Evolutionary conservation across 2,113 vertebrate genomes (phyloP).

Genomic region (Ceyx margarethae): DNA sequence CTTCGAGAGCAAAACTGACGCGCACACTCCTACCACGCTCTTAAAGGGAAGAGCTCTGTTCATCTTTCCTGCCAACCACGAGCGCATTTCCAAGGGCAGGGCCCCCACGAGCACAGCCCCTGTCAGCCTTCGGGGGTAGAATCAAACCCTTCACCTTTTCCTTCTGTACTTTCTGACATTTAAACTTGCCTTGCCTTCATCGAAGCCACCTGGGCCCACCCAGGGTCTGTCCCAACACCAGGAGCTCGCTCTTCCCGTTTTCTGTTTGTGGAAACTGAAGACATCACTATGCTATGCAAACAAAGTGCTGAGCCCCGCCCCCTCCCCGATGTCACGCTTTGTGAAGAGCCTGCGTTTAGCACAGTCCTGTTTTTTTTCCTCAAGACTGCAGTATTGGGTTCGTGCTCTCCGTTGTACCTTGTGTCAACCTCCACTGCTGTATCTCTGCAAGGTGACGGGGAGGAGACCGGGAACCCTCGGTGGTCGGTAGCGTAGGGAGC

Average conservation of each 20-base stretch:
- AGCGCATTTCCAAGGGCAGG: neutral
- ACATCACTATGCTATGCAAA: conserved; percentile 80
- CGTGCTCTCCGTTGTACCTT: conserved; percentile 22
- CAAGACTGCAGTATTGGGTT: conserved; percentile 25
- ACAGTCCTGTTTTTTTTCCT: conserved; percentile 10
- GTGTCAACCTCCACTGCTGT: conserved; percentile 51
- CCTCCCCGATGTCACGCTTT: neutral
- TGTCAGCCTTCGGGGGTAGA: neutral
- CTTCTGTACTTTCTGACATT: neutral
- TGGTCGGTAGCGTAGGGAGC: neutral
- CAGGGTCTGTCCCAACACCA: neutral
- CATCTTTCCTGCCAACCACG: neutral
- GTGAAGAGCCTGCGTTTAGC: conserved; percentile 44
- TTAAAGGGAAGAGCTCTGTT: neutral
- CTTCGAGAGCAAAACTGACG: neutral
- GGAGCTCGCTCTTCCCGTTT: neutral
- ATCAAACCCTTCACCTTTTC: neutral
- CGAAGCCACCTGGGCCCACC: neutral
- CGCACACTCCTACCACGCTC: neutral
- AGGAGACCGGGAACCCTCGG: neutral
- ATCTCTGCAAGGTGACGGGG: conserved; percentile 25
- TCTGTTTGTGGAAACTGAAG: conserved; percentile 44
- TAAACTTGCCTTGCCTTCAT: conserved; percentile 40
- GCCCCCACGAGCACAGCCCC: neutral
- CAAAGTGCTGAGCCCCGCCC: conserved; percentile 49